Evolutionary conservation across 2,797 vertebrate species (phyloP).

Genomic region (Echiichthys vipera): DNA sequence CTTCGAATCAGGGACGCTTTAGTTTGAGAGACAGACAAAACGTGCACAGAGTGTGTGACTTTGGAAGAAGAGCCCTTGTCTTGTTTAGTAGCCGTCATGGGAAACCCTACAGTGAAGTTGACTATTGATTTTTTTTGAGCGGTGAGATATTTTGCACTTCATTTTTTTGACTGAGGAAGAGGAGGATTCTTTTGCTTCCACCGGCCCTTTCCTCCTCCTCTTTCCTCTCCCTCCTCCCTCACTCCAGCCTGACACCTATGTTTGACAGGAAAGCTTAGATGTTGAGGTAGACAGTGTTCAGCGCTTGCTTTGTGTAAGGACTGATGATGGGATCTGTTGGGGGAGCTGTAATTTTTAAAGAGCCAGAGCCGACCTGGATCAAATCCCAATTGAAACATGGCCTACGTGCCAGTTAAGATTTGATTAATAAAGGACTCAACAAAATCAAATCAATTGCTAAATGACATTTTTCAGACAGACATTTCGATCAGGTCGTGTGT

Average conservation of each 20-base stretch:
- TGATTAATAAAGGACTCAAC: constrained; percentile 15
- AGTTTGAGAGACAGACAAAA: constrained; percentile 70
- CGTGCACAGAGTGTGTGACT: constrained; percentile 58
- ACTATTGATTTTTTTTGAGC: constrained; percentile 29
- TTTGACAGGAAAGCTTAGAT: constrained; percentile 29
- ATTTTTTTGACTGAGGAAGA: constrained; percentile 46
- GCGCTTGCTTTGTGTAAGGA: constrained; percentile 31
- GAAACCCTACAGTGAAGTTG: constrained; percentile 31
- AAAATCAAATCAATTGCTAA: neutral
- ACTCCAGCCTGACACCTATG: constrained; percentile 21
- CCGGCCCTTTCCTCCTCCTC: constrained; percentile 33
- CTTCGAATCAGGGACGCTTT: constrained; percentile 84
- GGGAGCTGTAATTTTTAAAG: constrained; percentile 19
- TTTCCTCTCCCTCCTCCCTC: constrained; percentile 18
- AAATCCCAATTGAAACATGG: constrained; percentile 43
- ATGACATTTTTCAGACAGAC: constrained; percentile 21
- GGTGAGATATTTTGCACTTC: constrained; percentile 71
- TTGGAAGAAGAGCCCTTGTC: constrained; percentile 24
- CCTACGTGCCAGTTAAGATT: constrained; percentile 38
- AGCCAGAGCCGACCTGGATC: constrained; percentile 49
- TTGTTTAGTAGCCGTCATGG: constrained; percentile 12
- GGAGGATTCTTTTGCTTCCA: constrained; percentile 53
- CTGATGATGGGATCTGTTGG: constrained; percentile 22
- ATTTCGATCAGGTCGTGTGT: constrained; percentile 39
- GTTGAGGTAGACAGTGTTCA: constrained; percentile 25